Conservation (phyloP, 1,140 invertebrate genomes). For the Ylistrum balloti region DNA sequence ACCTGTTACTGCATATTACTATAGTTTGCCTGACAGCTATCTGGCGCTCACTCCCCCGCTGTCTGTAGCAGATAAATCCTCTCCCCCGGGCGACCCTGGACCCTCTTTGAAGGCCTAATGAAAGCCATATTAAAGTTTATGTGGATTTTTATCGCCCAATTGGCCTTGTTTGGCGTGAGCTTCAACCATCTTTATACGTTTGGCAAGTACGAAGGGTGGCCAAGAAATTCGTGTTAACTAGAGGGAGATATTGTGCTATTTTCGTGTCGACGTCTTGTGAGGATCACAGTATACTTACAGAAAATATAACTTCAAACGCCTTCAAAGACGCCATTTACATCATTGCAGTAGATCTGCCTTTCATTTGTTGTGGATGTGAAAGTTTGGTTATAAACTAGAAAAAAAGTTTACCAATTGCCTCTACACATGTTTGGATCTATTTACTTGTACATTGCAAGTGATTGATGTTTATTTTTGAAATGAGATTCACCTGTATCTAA, state of each 20-base stretch:
- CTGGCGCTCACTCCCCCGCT: neutral
- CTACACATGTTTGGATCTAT: neutral
- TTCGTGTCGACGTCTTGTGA: neutral
- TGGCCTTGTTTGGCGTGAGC: conserved; percentile 24
- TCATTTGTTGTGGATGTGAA: neutral
- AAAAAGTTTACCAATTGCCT: neutral
- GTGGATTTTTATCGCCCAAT: neutral
- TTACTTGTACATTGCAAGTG: neutral
- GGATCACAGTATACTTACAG: neutral
- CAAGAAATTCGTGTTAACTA: neutral
- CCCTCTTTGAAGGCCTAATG: conserved; percentile 24
- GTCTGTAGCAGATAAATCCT: neutral
- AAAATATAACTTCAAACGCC: conserved; percentile 17
- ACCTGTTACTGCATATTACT: neutral
- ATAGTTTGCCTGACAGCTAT: neutral
- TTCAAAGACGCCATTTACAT: neutral
- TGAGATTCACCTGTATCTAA: neutral
- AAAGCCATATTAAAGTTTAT: conserved; percentile 2
- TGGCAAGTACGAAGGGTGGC: neutral
- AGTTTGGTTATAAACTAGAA: neutral
- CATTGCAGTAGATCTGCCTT: neutral
- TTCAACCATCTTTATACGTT: neutral
- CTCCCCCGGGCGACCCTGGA: neutral
- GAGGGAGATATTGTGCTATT: neutral
- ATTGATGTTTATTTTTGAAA: neutral